phyloP scores from a whole-genome alignment of 2,797 vertebrate genomes.

The Syngnathus rostellatus region DNA sequence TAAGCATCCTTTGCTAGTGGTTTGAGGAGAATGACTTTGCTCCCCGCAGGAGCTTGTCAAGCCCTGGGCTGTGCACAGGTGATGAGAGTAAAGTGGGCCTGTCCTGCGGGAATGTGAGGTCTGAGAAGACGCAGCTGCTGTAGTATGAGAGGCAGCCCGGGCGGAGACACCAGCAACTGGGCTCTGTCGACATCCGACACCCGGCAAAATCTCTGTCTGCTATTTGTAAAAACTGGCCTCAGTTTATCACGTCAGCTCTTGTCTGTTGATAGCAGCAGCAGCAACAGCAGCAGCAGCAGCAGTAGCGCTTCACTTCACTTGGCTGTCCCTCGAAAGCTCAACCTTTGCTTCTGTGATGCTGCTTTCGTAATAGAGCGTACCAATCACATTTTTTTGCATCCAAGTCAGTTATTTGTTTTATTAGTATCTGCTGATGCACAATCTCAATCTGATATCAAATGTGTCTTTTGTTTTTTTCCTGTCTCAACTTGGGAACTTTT shows the following conservation, averaged over 20 bases:
- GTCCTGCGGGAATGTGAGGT: slow-evolving; percentile 65
- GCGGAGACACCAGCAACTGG: slow-evolving; percentile 62
- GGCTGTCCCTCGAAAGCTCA: neutral
- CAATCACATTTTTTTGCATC: no score
- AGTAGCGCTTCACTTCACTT: neutral
- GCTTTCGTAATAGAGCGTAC: neutral
- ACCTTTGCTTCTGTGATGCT: neutral
- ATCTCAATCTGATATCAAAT: no score
- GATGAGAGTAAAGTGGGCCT: slow-evolving; percentile 56
- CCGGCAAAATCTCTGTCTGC: slow-evolving; percentile 36
- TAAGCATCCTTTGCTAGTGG: neutral
- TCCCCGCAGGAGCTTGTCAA: slow-evolving; percentile 8
- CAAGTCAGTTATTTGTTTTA: no score
- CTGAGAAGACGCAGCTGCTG: slow-evolving; percentile 70
- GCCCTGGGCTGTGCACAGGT: slow-evolving; percentile 58
- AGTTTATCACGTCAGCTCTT: slow-evolving; percentile 23
- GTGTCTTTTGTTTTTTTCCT: no score
- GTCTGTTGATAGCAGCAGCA: neutral
- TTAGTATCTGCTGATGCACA: no score
- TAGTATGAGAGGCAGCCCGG: slow-evolving; percentile 39
- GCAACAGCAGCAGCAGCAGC: neutral
- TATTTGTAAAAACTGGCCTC: slow-evolving; percentile 50
- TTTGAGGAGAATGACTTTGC: neutral
- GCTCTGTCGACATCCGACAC: slow-evolving; percentile 60
- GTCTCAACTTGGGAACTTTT: no score